Percentiles rank a stretch among this genome's conserved stretches.
These are phyloP conservation scores for Drosophila leontia DNA, from an alignment of 1,140 invertebrate species.

Conservation along the genomic window DNA sequence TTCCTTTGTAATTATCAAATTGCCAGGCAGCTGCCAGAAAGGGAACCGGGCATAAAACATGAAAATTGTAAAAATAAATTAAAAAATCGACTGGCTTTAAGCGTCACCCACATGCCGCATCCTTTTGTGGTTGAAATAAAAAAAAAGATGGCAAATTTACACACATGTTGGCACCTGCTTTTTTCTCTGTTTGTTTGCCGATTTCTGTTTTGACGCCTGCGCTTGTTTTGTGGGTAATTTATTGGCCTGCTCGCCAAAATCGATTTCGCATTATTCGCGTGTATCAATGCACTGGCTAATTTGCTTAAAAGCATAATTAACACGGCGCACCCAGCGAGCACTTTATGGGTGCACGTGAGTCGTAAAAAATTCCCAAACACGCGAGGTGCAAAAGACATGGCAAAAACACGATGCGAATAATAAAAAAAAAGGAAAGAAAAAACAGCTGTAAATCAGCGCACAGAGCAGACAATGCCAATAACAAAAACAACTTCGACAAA, in stretches of 20 bases:
- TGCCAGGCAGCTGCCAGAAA: slow-evolving; percentile 34
- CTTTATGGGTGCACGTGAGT: slow-evolving; percentile 69
- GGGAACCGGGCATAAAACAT: slow-evolving; percentile 19
- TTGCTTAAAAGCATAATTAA: slow-evolving; percentile 83
- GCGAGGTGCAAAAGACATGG: slow-evolving; percentile 63
- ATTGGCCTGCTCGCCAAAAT: slow-evolving; percentile 65
- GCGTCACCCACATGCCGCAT: not conserved
- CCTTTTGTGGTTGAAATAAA: slow-evolving; percentile 11
- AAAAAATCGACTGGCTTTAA: slow-evolving; percentile 41
- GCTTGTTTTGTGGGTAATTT: slow-evolving; percentile 64
- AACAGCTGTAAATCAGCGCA: slow-evolving; percentile 68
- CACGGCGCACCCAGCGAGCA: slow-evolving; percentile 35
- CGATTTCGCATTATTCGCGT: slow-evolving; percentile 74
- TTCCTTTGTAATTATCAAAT: slow-evolving; percentile 80
- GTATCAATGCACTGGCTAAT: slow-evolving; percentile 75
- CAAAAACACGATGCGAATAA: slow-evolving; percentile 32
- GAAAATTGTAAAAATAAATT: slow-evolving; percentile 44
- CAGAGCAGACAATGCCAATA: slow-evolving; percentile 36
- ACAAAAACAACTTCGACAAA: slow-evolving; percentile 33
- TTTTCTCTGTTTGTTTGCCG: slow-evolving; percentile 24
- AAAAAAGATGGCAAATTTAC: slow-evolving; percentile 8
- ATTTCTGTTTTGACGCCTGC: slow-evolving; percentile 50
- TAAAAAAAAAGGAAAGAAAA: slow-evolving; percentile 31
- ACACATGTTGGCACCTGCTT: slow-evolving; percentile 47
- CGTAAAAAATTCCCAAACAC: slow-evolving; percentile 65